Percentiles rank a stretch among this genome's conserved stretches.
These are phyloP conservation scores for Rhinolophus ferrumequinum DNA, from an alignment of 2,113 vertebrate species.

Conservation along the genomic window DNA sequence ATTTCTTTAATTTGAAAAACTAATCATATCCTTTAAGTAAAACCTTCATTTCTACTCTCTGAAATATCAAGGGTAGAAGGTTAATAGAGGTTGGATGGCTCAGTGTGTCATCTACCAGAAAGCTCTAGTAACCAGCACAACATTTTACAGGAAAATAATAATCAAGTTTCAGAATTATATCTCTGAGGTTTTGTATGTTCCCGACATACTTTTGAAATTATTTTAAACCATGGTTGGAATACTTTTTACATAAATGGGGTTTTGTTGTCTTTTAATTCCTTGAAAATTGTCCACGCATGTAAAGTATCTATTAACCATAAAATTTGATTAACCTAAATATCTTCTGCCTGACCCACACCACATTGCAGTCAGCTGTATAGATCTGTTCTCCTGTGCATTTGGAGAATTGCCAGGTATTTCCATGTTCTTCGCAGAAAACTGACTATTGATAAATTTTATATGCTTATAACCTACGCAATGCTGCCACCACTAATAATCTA, in stretches of 20 bases:
- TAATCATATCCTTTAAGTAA: slow-evolving; percentile 36
- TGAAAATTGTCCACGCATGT: slow-evolving; percentile 5
- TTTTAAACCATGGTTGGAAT: neutral
- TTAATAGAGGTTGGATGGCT: neutral
- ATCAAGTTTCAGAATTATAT: neutral
- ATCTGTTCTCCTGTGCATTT: neutral
- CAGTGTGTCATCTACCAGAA: neutral
- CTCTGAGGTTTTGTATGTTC: neutral
- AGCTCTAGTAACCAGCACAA: neutral
- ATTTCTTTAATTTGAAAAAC: slow-evolving; percentile 53
- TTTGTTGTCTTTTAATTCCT: slow-evolving; percentile 48
- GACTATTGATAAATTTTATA: slow-evolving; percentile 41
- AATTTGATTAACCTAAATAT: slow-evolving; percentile 38
- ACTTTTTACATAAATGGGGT: neutral
- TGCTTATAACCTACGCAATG: neutral
- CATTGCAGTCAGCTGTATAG: neutral
- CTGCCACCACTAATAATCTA: slow-evolving; percentile 40
- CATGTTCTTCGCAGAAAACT: slow-evolving; percentile 12
- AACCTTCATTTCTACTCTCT: neutral
- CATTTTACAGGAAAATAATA: slow-evolving; percentile 4
- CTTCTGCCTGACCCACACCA: neutral
- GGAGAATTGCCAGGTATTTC: neutral
- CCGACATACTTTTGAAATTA: neutral
- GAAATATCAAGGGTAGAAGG: neutral
- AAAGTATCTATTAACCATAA: neutral